These are phyloP conservation scores for Hyles lineata DNA, from an alignment of 2,888 invertebrate species.

Conservation along the genomic window DNA sequence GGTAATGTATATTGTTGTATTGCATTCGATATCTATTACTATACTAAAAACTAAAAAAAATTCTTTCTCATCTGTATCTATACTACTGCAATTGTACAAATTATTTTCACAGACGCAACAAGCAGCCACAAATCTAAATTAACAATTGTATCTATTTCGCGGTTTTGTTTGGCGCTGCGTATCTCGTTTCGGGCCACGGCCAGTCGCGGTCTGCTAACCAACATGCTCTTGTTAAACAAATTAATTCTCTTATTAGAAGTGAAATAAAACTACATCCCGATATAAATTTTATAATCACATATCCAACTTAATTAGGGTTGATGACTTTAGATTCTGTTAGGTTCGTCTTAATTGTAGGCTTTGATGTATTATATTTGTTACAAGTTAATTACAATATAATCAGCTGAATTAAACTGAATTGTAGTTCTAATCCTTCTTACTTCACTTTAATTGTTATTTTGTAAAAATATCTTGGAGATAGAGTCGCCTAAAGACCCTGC, in stretches of 20 bases:
- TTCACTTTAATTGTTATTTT: no score
- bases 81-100: background rate
- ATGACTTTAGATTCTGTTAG: conserved; percentile 14
- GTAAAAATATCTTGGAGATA: no score
- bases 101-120: background rate
- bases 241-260: conserved; percentile 15
- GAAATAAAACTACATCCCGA: conserved; percentile 10
- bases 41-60: no score
- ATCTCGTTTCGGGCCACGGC: conserved; percentile 37
- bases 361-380: background rate
- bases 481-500: no score
- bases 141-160: conserved; percentile 34
- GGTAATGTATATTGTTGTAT: no score
- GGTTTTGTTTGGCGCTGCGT: conserved; percentile 31
- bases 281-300: background rate
- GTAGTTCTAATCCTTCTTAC: no score
- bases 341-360: background rate
- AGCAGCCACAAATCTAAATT: conserved; percentile 8
- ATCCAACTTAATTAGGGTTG: conserved; percentile 11
- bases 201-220: conserved; percentile 38
- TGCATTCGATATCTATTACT: no score
- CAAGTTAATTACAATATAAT: background rate
- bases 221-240: conserved; percentile 5
- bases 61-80: no score
- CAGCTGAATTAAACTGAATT: background rate